Evolutionary conservation across 2,888 invertebrate genomes (phyloP), one percentile per base, ranked within the genome.

Genomic region (Hemistola chrysoprasaria): DNA sequence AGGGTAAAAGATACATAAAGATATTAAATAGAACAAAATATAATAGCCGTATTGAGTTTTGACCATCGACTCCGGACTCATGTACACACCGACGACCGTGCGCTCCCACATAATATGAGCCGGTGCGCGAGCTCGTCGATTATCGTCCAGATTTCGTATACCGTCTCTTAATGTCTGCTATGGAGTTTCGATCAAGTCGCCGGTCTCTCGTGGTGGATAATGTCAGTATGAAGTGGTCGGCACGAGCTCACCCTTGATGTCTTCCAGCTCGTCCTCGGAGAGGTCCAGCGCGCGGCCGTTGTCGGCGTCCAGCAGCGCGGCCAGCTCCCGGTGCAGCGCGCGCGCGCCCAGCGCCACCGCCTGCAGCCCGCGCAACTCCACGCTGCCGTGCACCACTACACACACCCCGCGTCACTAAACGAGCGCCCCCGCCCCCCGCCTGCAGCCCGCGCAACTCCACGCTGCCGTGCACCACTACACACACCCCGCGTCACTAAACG

Each of bases 401-500:
- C 2, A 31, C 23, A 22, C 8, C 0, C 1, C 22, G 7, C 23
- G 4, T 4, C 16, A 16, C 16, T 2, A 16, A 16, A 16, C 16
- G 16, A 16, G 2, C 16, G 2, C 16, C 2, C 16, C n/a, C n/a
- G n/a, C n/a, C 94, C 59, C 94, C 91, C 28, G 95, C 92, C 78
- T 97, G 95, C 90, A 96, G 1, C 96, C 95, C 8, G 64, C 93
- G 93, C 26, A 98, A 85, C 43, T 98, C 91, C 24, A 97, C 95
- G 31, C 95, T 92, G 1, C 97, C 95, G 81, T 97, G 95, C 65
- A 94, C 97, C 61, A 98, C 93, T 45, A 96, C 5, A 16, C 2
- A 31, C 23, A 22, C 8, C 0, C 1, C 22, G 7, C 23, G 4
- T 4, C 16, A 16, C 16, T 2, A 16, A 16, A 16, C 92, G 90